phyloP scores from a whole-genome alignment of 1,140 invertebrate species.

The Leguminivora glycinivorella region DNA sequence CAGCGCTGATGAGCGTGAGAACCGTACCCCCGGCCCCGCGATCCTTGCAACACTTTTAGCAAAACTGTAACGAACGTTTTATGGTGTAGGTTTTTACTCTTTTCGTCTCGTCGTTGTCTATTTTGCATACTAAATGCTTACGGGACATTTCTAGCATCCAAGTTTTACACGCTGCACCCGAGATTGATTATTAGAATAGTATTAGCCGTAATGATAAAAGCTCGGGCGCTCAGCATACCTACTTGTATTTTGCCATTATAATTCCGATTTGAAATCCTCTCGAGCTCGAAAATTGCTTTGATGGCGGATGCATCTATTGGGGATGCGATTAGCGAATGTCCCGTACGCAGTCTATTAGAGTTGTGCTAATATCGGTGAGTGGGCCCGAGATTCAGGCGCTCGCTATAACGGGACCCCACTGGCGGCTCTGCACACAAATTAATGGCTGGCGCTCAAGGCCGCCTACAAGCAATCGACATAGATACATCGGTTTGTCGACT shows the following conservation, averaged over 20 bases:
- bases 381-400: constrained; percentile 62
- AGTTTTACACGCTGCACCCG: constrained; percentile 18
- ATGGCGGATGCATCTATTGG: constrained; percentile 25
- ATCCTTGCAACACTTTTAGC: constrained; percentile 14
- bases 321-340: constrained; percentile 38
- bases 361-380: constrained; percentile 50
- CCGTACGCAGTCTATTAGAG: constrained; percentile 38
- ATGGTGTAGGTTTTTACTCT: constrained; percentile 7
- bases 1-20: constrained; percentile 15
- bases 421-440: constrained; percentile 73
- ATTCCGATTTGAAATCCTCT: constrained; percentile 10
- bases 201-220: neutral
- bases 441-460: constrained; percentile 74
- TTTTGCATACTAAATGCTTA: constrained; percentile 12
- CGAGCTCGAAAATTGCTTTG: constrained; percentile 14
- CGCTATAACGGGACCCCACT: constrained; percentile 63
- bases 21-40: neutral
- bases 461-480: constrained; percentile 74
- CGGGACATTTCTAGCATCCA: neutral
- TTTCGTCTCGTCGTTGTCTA: too few relatives aligned
- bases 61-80: constrained; percentile 5
- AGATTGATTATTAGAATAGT: constrained; percentile 13
- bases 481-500: constrained; percentile 72
- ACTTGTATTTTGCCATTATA: neutral
- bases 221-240: neutral